These are phyloP conservation scores for Python bivittatus DNA, from an alignment of 2,113 vertebrate genomes.

Conservation along the genomic window DNA sequence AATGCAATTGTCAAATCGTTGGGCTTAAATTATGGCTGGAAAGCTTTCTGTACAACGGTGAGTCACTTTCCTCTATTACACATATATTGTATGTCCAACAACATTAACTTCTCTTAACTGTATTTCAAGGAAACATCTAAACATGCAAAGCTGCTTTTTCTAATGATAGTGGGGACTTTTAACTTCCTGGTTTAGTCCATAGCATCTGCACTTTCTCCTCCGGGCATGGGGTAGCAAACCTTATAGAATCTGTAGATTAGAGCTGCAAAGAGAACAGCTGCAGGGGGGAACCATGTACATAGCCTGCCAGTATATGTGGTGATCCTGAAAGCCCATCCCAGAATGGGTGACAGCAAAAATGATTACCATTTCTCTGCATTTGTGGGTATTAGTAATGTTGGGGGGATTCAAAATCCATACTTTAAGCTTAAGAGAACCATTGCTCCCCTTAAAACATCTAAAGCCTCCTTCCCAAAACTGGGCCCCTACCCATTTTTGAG, in stretches of 20 bases:
- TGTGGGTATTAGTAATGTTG: too few relatives aligned
- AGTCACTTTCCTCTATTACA: slow-evolving; percentile 52
- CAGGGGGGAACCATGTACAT: too few relatives aligned
- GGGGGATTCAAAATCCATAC: too few relatives aligned
- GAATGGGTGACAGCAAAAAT: too few relatives aligned
- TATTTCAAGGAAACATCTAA: neutral
- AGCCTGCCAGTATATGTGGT: too few relatives aligned
- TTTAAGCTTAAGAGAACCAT: too few relatives aligned
- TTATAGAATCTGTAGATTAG: neutral
- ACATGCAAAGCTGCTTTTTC: fast-evolving
- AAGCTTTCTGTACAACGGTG: slow-evolving; percentile 92
- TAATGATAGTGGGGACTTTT: neutral
- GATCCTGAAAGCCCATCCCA: too few relatives aligned
- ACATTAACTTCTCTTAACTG: neutral
- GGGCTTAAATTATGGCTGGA: slow-evolving; percentile 97
- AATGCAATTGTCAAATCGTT: slow-evolving; percentile 90
- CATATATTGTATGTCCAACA: neutral
- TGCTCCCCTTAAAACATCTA: too few relatives aligned
- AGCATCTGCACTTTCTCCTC: neutral
- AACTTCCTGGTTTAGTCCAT: neutral
- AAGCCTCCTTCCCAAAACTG: too few relatives aligned
- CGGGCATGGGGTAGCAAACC: neutral
- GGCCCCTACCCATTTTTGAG: too few relatives aligned
- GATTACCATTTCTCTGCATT: too few relatives aligned
- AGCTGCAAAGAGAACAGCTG: neutral